Evolutionary conservation across 2,888 invertebrate genomes (phyloP).

Genomic region (Eristalinus sepulchralis): DNA sequence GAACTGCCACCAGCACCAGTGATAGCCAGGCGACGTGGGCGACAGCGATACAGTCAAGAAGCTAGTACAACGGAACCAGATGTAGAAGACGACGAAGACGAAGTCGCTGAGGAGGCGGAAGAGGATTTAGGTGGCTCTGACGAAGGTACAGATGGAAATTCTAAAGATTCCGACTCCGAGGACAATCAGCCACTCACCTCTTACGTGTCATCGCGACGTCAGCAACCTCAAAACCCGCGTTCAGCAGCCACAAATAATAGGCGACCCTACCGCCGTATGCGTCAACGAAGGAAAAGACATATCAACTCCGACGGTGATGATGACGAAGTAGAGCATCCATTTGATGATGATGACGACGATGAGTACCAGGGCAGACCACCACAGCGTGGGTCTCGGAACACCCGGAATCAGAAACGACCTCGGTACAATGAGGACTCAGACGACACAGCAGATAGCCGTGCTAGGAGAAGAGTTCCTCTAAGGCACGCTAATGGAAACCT

Average conservation of each 20-base stretch:
- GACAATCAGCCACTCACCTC: slow-evolving; percentile 82
- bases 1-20: slow-evolving; percentile 21
- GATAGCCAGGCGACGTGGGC: slow-evolving; percentile 73
- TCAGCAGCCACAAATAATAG: slow-evolving; percentile 32
- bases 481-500: slow-evolving; percentile 46
- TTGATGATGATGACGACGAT: slow-evolving; percentile 76
- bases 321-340: slow-evolving; percentile 69
- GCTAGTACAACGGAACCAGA: slow-evolving; percentile 70
- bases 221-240: slow-evolving; percentile 66
- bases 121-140: slow-evolving; percentile 77
- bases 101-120: slow-evolving; percentile 69
- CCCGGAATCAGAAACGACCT: slow-evolving; percentile 81
- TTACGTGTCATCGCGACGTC: slow-evolving; percentile 75
- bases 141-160: slow-evolving; percentile 78
- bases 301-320: slow-evolving; percentile 65
- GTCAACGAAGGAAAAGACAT: slow-evolving; percentile 57
- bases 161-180: slow-evolving; percentile 79
- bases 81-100: slow-evolving; percentile 72
- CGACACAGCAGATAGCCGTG: slow-evolving; percentile 68
- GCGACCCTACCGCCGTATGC: slow-evolving; percentile 64
- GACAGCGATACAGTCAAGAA: slow-evolving; percentile 77
- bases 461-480: slow-evolving; percentile 38
- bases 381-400: slow-evolving; percentile 74
- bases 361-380: slow-evolving; percentile 74
- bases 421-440: slow-evolving; percentile 83